These are phyloP conservation scores for Probosciger aterrimus DNA, from an alignment of 2,113 vertebrate species.

Conservation along the genomic window DNA sequence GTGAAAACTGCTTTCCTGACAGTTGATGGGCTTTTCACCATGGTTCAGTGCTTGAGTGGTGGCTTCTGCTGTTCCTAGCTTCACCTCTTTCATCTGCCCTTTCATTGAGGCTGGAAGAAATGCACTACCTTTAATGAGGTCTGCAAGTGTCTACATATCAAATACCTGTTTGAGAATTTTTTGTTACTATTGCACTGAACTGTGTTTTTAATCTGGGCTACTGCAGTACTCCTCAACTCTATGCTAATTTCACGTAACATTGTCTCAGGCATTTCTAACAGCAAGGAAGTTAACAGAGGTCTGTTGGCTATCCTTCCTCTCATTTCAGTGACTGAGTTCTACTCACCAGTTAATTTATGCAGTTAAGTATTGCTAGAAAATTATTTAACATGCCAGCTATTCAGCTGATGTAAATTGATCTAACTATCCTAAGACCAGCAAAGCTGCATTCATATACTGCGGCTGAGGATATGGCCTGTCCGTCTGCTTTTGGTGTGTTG, in stretches of 20 bases:
- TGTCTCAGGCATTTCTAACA: background rate
- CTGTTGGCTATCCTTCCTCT: background rate
- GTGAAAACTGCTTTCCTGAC: background rate
- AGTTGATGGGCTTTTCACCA: background rate
- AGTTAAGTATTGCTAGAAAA: background rate
- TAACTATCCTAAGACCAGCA: background rate
- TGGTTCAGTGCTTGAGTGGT: background rate
- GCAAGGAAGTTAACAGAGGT: background rate
- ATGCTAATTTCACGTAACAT: background rate
- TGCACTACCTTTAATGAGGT: background rate
- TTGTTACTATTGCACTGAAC: background rate
- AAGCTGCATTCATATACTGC: background rate
- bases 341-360: accelerated
- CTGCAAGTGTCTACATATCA: background rate
- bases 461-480: background rate
- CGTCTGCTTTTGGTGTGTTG: background rate
- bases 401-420: background rate
- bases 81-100: background rate
- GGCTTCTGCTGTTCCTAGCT: background rate
- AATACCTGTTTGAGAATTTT: background rate
- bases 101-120: background rate
- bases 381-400: background rate
- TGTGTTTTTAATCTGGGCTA: background rate
- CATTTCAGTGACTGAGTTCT: background rate
- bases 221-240: background rate